A percentile compares a stretch with the other conserved stretches of the same genome.
Conservation (phyloP, 2,113 vertebrate species). For the Lasiurus borealis region DNA sequence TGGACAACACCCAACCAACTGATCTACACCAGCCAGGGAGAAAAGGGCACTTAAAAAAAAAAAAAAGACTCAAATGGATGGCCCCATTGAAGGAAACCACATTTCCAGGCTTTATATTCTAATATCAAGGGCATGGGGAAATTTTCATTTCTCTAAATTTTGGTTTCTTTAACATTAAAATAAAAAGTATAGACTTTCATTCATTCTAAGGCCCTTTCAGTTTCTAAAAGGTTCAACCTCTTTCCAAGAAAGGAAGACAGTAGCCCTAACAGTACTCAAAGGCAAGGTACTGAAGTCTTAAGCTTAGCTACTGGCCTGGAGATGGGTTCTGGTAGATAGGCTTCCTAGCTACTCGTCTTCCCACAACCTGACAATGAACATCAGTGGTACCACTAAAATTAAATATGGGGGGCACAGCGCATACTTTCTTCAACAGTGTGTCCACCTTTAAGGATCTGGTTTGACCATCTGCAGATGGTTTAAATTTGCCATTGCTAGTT, state of each 20-base stretch:
- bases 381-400: background rate
- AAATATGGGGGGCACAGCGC: background rate
- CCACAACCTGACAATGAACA: background rate
- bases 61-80: conserved; percentile 1
- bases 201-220: conserved; percentile 2
- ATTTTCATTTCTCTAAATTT: background rate
- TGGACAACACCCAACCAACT: background rate
- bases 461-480: no score
- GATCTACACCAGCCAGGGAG: background rate
- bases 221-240: conserved; percentile 29
- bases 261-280: background rate
- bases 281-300: background rate
- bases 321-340: no score
- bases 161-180: conserved; percentile 45
- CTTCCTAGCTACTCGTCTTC: background rate
- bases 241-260: background rate
- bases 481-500: conserved; percentile 5
- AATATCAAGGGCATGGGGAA: background rate
- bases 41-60: background rate
- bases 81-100: background rate
- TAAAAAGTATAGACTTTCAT: background rate
- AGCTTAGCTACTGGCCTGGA: background rate
- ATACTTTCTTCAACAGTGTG: background rate
- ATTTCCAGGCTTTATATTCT: background rate
- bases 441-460: conserved; percentile 28